Conservation (phyloP, 2,797 vertebrate genomes). For the Anas flavirostris region DNA sequence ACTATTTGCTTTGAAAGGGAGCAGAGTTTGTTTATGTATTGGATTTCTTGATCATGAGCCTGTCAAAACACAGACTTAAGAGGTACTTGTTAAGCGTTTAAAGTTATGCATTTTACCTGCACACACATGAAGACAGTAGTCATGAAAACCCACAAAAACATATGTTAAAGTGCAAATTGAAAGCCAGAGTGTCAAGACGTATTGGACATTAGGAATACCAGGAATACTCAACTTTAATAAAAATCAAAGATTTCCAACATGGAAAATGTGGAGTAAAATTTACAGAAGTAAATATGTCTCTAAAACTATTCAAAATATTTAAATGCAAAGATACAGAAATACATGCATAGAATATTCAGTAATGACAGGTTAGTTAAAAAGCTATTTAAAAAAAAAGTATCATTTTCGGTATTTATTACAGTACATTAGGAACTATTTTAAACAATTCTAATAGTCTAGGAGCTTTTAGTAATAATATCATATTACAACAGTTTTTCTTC, state of each 20-base stretch:
- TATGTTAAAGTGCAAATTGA: not conserved
- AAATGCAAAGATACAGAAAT: not conserved
- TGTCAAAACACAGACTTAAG: not conserved
- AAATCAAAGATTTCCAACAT: not conserved
- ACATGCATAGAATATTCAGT: not conserved
- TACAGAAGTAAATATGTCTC: not conserved
- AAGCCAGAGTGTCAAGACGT: not conserved
- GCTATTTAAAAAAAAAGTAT: not conserved
- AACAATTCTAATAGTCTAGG: not conserved
- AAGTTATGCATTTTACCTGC: not conserved
- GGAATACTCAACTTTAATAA: not conserved
- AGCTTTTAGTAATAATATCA: not conserved
- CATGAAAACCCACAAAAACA: not conserved
- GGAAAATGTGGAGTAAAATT: not conserved
- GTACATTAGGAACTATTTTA: not conserved
- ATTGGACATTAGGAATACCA: not conserved
- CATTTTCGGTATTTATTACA: not conserved
- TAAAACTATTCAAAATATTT: not conserved
- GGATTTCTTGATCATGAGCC: not conserved
- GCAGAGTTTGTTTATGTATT: not conserved
- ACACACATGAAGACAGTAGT: not conserved
- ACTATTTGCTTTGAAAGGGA: not conserved
- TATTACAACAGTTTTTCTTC: not conserved
- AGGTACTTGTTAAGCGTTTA: not conserved
- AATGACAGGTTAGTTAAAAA: not conserved